phyloP scores from a whole-genome alignment of 2,113 vertebrate species.

The Pollimyrus isidori region DNA sequence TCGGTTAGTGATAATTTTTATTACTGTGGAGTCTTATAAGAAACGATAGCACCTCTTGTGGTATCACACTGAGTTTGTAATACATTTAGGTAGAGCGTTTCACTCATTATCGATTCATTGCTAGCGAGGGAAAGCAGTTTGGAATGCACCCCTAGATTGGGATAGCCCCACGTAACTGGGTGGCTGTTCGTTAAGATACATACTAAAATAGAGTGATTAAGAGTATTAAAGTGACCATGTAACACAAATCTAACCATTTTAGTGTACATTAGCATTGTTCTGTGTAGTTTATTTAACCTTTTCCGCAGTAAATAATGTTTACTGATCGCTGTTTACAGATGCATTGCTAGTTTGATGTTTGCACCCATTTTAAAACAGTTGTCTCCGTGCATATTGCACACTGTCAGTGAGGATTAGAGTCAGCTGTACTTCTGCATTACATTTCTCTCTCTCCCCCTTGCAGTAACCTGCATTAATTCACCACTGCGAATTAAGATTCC shows the following conservation, averaged over 20 bases:
- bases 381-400: background rate
- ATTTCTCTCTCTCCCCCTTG: background rate
- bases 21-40: background rate
- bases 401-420: background rate
- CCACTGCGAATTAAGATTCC: background rate
- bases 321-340: background rate
- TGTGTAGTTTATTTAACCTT: background rate
- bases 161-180: background rate
- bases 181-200: background rate
- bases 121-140: background rate
- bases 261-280: background rate
- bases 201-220: background rate
- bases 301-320: background rate
- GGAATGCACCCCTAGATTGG: background rate
- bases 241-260: background rate
- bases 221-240: background rate
- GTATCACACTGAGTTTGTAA: background rate
- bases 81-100: background rate
- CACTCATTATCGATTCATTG: background rate
- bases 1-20: background rate
- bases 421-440: background rate
- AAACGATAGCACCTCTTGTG: background rate
- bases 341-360: background rate
- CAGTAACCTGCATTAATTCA: background rate
- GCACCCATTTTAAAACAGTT: background rate